These are phyloP conservation scores for Champsocephalus esox DNA, from an alignment of 2,797 vertebrate species.

Conservation along the genomic window DNA sequence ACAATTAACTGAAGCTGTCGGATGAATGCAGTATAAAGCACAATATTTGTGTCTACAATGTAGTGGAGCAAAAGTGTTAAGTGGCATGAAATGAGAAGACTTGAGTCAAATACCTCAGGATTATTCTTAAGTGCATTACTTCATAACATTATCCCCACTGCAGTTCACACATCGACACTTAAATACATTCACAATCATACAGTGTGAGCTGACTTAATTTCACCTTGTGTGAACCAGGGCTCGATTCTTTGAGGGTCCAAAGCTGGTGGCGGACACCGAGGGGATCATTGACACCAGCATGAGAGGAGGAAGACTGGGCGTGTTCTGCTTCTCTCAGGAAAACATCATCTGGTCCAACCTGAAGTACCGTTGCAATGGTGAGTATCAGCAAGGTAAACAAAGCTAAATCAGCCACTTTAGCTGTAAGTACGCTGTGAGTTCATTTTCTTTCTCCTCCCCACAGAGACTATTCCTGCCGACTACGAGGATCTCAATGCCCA, in stretches of 20 bases:
- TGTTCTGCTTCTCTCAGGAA: slow-evolving; percentile 99
- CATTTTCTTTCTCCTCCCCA: slow-evolving; percentile 43
- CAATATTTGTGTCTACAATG: too few species aligned
- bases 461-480: slow-evolving; percentile 96
- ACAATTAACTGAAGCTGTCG: too few species aligned
- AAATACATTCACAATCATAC: neutral
- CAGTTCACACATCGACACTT: slow-evolving; percentile 16
- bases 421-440: neutral
- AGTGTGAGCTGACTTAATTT: slow-evolving; percentile 1
- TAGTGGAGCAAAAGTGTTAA: too few species aligned
- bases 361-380: slow-evolving; percentile 98
- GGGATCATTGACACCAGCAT: slow-evolving; percentile 96
- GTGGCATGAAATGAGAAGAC: too few species aligned
- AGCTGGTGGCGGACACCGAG: slow-evolving; percentile 94
- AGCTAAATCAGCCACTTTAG: neutral
- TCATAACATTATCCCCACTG: too few species aligned
- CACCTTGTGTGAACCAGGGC: slow-evolving; percentile 81
- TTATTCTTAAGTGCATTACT: too few species aligned
- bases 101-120: too few species aligned
- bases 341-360: slow-evolving; percentile 99
- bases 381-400: slow-evolving; percentile 46
- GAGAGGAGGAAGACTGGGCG: slow-evolving; percentile 96
- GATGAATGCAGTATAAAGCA: too few species aligned
- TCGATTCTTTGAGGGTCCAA: slow-evolving; percentile 94
- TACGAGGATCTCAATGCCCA: slow-evolving; percentile 88